Base-by-base conservation (phyloP, 2,113 vertebrate genomes). In the Rhea americana region DNA sequence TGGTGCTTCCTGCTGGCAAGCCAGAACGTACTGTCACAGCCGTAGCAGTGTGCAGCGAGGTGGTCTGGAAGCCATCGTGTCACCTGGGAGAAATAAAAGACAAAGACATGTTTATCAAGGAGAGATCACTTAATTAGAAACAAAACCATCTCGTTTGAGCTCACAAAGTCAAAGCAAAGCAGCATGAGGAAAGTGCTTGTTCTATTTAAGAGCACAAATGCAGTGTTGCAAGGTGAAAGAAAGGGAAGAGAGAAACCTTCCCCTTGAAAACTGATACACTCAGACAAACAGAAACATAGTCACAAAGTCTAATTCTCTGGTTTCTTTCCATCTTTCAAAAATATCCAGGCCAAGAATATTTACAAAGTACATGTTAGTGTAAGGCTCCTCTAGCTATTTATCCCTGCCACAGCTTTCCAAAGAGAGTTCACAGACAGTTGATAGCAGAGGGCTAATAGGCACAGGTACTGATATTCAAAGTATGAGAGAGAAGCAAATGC, bases 61-160 rank as follows among this genome's bases (percentile, higher is more conserved):
- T 99, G 99, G 96, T 99, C 99, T 7, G 99, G 99, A 61, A 99
- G 99, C 99, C 99, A 99, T 85, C 99, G 98, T 2, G 99, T 99
- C 97, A 99, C 98, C 99, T 99, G 97, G 17, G 95, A 97, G 66
- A 85, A 51, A 97, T 4, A 37, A 26, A 26, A 25, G 41, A 25
- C 78, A 82, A 1, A 1, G 62, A 39, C 65, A 20, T 32, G n/a
- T 2, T 13, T 5, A 1, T 59, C 65, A 66, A 21, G n/a, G 45
- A 21, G 21, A 24, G 11, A 26, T 32, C 73, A 45, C 5, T 30
- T 47, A 3, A 68, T 12, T 0, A 30, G 3, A 7, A 37, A 3
- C 70, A 78, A 87, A 26, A 45, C 19, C 41, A 18, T 4, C 30
- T 51, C 43, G 30, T 24, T 22, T 30, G 70, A n/a, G 11, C 74